Base-by-base conservation (phyloP, 2,888 invertebrate species). In the Celastrina argiolus region DNA sequence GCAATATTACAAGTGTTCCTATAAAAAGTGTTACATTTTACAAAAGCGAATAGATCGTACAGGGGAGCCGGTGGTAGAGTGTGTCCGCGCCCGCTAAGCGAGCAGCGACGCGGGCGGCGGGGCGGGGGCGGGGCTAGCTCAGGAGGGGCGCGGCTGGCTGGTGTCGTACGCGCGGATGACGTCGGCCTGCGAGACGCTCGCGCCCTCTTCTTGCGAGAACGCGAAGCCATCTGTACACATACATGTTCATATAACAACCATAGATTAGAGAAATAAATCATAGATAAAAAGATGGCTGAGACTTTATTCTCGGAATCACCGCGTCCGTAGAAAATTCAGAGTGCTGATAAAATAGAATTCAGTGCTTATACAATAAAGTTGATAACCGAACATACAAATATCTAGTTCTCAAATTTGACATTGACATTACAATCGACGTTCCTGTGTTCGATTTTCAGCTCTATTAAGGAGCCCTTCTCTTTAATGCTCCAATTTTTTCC, bases 191-290 rank as follows among this genome's bases (percentile, higher is more conserved):
- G 97, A 95, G 72, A 99, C 97, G 77, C 95, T 96, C 74, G 98
- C 98, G 81, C 98, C 97, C 92, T 99, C 99, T 92, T 99, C 99
- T 95, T 99, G 99, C 58, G 99, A 99, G 92, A 99, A 99, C 74
- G 99, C 99, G 92, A 96, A 99, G 72, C 99, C 99, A 95, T 98
- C 98, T 98, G 91, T 72, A 69, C 67, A 71, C 69, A 69, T 72
- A 75, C 69, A 56, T 22, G 14, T 14, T n/a, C n/a, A 41, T 26
- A 51, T 22, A 12, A 51, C 5, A 26, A 51, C 12, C 2, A 14
- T 26, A 26, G 12, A 51, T 51, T 26, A 14, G 45, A 18, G 10
- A 18, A 51, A 14, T 4, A 26, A 12, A 14, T 10, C 22, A 22
- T 51, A 61, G 4, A 61, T 28, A 18, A 2, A 61, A 59, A 34